These are phyloP conservation scores for Phalangium opilio DNA, from an alignment of 2,888 invertebrate genomes.

Conservation along the genomic window DNA sequence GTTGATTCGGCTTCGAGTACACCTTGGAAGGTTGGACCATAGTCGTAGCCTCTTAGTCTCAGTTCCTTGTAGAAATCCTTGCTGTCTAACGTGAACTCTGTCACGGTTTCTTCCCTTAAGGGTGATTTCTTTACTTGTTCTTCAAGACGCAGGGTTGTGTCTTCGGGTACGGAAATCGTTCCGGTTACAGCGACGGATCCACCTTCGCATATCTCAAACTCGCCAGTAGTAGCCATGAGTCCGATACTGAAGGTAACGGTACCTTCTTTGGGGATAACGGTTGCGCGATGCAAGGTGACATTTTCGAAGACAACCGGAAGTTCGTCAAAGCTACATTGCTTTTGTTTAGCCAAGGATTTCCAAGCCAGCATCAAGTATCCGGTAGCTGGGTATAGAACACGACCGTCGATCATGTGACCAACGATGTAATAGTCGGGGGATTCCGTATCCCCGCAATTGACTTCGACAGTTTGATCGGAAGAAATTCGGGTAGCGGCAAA, in stretches of 20 bases:
- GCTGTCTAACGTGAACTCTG: conserved; percentile 8
- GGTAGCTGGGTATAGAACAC: conserved; percentile 39
- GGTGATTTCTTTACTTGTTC: conserved; percentile 12
- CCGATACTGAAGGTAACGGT: conserved; percentile 60
- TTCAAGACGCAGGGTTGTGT: conserved; percentile 36
- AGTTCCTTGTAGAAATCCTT: conserved; percentile 72
- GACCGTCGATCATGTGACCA: conserved; percentile 46
- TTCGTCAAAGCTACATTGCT: conserved; percentile 54
- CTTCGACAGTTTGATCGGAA: conserved; percentile 54
- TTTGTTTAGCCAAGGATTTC: conserved; percentile 68
- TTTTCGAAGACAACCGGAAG: conserved; percentile 75
- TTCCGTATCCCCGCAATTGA: conserved; percentile 38
- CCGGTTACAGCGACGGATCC: conserved; percentile 70
- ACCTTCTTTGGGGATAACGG: conserved; percentile 72
- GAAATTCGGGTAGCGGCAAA: conserved; percentile 51
- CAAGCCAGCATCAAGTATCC: conserved; percentile 51
- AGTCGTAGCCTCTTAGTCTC: conserved; percentile 71
- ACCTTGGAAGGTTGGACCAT: conserved; percentile 64
- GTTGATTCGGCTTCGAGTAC: conserved; percentile 52
- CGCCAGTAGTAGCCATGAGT: conserved; percentile 63
- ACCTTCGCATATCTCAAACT: conserved; percentile 79
- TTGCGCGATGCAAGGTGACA: conserved; percentile 80
- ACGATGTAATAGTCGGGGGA: conserved; percentile 41
- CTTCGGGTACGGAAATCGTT: conserved; percentile 48
- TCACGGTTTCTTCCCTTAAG: conserved; percentile 7